These are phyloP conservation scores for Ciconia maguari DNA, from an alignment of 2,113 vertebrate species.

Conservation along the genomic window DNA sequence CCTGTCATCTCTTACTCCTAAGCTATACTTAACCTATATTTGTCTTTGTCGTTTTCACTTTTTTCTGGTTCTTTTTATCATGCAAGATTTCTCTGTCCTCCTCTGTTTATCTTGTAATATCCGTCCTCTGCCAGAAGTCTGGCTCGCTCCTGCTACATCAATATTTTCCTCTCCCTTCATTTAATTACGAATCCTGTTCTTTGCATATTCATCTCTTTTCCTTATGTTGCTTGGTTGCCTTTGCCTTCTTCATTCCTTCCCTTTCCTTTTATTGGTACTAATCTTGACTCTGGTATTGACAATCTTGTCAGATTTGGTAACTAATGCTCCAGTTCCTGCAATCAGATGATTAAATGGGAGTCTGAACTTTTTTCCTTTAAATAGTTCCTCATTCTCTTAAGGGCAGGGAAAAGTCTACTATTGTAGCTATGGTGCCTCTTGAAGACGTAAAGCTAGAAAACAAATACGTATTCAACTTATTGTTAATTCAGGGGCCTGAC, in stretches of 20 bases:
- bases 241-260: neutral
- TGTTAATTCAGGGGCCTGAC: neutral
- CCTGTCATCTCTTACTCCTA: neutral
- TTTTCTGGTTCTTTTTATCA: neutral
- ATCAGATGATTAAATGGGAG: neutral
- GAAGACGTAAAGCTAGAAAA: neutral
- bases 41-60: neutral
- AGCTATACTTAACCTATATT: neutral
- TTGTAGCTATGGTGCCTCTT: neutral
- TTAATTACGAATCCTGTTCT: neutral
- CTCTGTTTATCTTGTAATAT: neutral
- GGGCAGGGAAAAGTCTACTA: neutral
- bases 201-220: neutral
- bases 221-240: neutral
- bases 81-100: neutral
- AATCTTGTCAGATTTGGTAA: neutral
- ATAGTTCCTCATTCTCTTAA: neutral
- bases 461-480: neutral
- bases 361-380: neutral
- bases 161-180: neutral
- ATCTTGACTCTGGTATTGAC: neutral
- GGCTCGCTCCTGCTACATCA: neutral
- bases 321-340: neutral
- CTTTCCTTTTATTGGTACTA: neutral
- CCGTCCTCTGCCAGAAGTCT: neutral